Evolutionary conservation across 2,113 vertebrate genomes (phyloP).

Genomic region (Aix galericulata): DNA sequence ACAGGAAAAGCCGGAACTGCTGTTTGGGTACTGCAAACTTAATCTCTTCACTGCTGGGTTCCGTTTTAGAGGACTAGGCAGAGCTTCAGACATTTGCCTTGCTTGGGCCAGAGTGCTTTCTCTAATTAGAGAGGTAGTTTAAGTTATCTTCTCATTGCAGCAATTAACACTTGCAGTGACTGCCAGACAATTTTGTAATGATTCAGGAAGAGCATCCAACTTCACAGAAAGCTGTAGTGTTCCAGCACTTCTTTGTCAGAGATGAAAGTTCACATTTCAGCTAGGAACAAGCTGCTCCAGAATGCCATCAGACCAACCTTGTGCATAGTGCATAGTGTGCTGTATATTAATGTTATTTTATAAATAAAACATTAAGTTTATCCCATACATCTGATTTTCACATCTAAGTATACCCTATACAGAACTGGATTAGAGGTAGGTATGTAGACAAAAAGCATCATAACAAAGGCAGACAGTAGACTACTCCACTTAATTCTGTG

Average conservation of each 20-base stretch:
- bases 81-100: conserved; percentile 7
- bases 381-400: conserved; percentile 32
- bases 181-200: conserved; percentile 61
- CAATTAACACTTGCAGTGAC: conserved; percentile 49
- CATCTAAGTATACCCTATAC: not conserved
- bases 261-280: conserved; percentile 41
- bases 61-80: not conserved
- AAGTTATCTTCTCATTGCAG: conserved; percentile 48
- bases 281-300: conserved; percentile 22
- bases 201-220: conserved; percentile 56
- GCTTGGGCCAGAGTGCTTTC: conserved; percentile 11
- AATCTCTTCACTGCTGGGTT: not conserved
- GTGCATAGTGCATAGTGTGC: not conserved
- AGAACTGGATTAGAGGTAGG: not conserved
- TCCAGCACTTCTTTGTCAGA: conserved; percentile 39
- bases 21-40: not conserved
- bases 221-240: conserved; percentile 23
- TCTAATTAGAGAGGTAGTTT: conserved; percentile 32
- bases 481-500: not conserved
- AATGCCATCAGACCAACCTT: conserved; percentile 19
- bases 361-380: conserved; percentile 56
- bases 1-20: not conserved
- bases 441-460: conserved; percentile 1
- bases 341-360: conserved; percentile 13
- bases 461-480: not conserved